Evolutionary conservation across 2,113 vertebrate genomes (phyloP).

Genomic region (Microtus richardsoni): DNA sequence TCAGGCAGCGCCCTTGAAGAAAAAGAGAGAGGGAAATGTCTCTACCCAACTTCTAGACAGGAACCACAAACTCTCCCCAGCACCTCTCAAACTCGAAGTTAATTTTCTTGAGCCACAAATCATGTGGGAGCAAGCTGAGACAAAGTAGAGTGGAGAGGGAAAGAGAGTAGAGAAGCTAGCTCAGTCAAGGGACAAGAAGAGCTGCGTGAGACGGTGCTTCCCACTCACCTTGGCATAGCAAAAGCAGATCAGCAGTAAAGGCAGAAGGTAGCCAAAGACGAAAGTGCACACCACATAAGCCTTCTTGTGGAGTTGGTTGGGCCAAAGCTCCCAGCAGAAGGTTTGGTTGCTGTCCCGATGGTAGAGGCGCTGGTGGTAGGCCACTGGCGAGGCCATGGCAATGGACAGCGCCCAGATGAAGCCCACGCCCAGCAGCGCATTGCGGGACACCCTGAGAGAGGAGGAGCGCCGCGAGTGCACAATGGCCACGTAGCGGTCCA

Average conservation of each 20-base stretch:
- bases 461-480: conserved; percentile 97
- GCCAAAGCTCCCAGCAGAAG: conserved; percentile 97
- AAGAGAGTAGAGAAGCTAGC: fast-evolving
- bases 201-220: background rate
- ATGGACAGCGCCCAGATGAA: conserved; percentile 95
- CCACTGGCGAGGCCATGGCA: conserved; percentile 94
- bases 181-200: background rate
- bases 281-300: conserved; percentile 96
- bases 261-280: conserved; percentile 96
- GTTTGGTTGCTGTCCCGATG: conserved; percentile 90
- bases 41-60: fast-evolving
- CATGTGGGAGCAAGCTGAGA: fast-evolving
- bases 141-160: fast-evolving
- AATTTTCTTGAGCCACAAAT: background rate
- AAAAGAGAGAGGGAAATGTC: no score
- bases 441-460: conserved; percentile 90
- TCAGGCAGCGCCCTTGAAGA: fast-evolving
- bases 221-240: conserved; percentile 96
- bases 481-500: conserved; percentile 98
- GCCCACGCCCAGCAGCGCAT: conserved; percentile 92
- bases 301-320: conserved; percentile 90
- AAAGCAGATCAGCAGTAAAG: conserved; percentile 96
- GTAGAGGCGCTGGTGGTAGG: conserved; percentile 93
- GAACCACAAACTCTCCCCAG: background rate
- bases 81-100: background rate